Base-by-base conservation (phyloP, 2,113 vertebrate genomes). In the Grus americana region DNA sequence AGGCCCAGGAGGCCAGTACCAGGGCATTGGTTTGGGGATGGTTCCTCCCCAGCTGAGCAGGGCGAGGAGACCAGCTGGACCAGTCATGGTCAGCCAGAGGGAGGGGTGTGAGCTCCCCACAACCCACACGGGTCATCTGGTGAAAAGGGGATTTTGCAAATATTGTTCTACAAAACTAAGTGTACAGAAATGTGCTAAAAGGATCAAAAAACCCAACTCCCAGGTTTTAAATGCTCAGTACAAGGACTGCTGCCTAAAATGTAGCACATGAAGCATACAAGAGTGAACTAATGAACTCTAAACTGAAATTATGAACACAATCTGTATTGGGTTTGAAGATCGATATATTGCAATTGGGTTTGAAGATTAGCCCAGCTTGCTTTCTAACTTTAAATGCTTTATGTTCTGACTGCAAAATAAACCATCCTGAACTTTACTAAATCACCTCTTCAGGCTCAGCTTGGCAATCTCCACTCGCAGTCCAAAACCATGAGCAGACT, bases 251-350 rank as follows among this genome's bases (percentile, higher is more conserved):
- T 81, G 55, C 80, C 58, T 71, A 44, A 91, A 78, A 55, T 9
- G 15, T 36, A 55, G 54, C 3, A 5, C 22, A 32, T 11, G 7
- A 80, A 62, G 50, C 34, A 21, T 49, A 30, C 27, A 26, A 79
- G 46, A 73, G 34, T 66, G 49, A 80, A 61, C n/a, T 79, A 91
- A 93, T 61, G 68, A 93, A 74, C 47, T 74, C 73, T 58, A 80
- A 92, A 55, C 34, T 94, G 76, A 86, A 95, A 95, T 89, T 65
- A 92, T 36, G 42, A 84, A 78, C 50, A 78, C 80, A 58, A 42
- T 30, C 73, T 87, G 9, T 86, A 83, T 30, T 65, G 58, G 12
- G 52, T 83, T 75, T 91, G 88, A 92, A 82, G 88, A 95, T 90
- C 38, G 9, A 88, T 83, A 68, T n/a, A 65, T 61, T 86, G 50